Evolutionary conservation across 1,140 invertebrate genomes (phyloP).

Genomic region (Drosophila orena): DNA sequence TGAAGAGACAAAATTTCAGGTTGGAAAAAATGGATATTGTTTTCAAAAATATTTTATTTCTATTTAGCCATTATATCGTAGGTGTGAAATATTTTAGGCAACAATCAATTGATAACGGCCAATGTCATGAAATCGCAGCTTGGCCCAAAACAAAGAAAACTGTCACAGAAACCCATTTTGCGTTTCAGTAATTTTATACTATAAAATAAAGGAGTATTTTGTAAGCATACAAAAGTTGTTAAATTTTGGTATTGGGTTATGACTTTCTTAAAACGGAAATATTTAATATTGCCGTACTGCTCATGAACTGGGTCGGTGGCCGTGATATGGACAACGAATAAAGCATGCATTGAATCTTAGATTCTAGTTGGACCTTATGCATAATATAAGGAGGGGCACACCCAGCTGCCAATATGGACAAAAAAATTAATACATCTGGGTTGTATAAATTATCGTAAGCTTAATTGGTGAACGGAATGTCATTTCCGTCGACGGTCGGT

Average conservation of each 20-base stretch:
- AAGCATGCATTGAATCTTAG: slow-evolving; percentile 43
- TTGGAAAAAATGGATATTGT: too few species aligned
- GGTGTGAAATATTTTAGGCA: too few species aligned
- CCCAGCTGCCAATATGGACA: slow-evolving; percentile 22
- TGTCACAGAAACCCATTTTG: not conserved
- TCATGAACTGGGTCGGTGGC: slow-evolving; percentile 36
- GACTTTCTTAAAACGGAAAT: slow-evolving; percentile 37
- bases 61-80: too few species aligned
- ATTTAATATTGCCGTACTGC: slow-evolving; percentile 38
- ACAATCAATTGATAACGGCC: too few species aligned
- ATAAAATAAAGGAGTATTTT: slow-evolving; percentile 43
- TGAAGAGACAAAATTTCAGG: too few species aligned
- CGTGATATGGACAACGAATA: slow-evolving; percentile 28
- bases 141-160: not conserved
- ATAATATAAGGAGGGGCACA: slow-evolving; percentile 21
- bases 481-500: slow-evolving; percentile 39
- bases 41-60: too few species aligned
- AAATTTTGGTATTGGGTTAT: slow-evolving; percentile 37
- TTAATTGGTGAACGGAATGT: slow-evolving; percentile 59
- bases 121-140: too few species aligned
- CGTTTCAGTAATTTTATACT: slow-evolving; percentile 37
- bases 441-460: slow-evolving; percentile 29
- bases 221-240: slow-evolving; percentile 58
- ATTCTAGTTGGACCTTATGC: slow-evolving; percentile 47
- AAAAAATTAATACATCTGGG: slow-evolving; percentile 29